These are phyloP conservation scores for Diaphora mendica DNA, from an alignment of 2,888 invertebrate genomes.

Conservation along the genomic window DNA sequence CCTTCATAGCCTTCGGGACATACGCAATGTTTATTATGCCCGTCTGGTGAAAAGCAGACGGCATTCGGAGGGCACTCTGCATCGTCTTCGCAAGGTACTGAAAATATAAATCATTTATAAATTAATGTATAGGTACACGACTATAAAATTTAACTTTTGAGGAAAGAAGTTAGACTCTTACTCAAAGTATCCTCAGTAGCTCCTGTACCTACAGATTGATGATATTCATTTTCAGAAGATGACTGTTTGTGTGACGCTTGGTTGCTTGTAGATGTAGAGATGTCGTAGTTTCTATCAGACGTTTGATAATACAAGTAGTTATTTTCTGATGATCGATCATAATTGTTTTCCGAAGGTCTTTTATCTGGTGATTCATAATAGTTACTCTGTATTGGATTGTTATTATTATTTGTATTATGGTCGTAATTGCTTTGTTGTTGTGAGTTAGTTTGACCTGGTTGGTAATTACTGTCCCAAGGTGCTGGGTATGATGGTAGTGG, in stretches of 20 bases:
- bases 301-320: conserved; percentile 19
- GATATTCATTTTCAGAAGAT: conserved; percentile 20
- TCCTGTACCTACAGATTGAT: conserved; percentile 11
- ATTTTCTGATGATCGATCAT: conserved; percentile 8
- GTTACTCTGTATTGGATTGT: conserved; percentile 15
- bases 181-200: conserved; percentile 58
- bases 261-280: conserved; percentile 19
- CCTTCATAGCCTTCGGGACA: conserved; percentile 95
- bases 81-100: conserved; percentile 88
- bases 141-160: neutral
- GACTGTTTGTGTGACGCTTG: conserved; percentile 8
- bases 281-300: conserved; percentile 29
- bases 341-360: conserved; percentile 12
- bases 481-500: conserved; percentile 13
- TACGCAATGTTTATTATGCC: conserved; percentile 85
- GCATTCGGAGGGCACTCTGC: conserved; percentile 94
- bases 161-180: conserved; percentile 50
- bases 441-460: conserved; percentile 4
- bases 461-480: conserved; percentile 25
- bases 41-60: conserved; percentile 87
- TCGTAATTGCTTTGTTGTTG: conserved; percentile 20
- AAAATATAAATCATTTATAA: conserved; percentile 1
- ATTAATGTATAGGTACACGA: neutral
- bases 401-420: conserved; percentile 15
- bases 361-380: conserved; percentile 24